These are phyloP conservation scores for Harpalus rubripes DNA, from an alignment of 2,888 invertebrate genomes.

Conservation along the genomic window DNA sequence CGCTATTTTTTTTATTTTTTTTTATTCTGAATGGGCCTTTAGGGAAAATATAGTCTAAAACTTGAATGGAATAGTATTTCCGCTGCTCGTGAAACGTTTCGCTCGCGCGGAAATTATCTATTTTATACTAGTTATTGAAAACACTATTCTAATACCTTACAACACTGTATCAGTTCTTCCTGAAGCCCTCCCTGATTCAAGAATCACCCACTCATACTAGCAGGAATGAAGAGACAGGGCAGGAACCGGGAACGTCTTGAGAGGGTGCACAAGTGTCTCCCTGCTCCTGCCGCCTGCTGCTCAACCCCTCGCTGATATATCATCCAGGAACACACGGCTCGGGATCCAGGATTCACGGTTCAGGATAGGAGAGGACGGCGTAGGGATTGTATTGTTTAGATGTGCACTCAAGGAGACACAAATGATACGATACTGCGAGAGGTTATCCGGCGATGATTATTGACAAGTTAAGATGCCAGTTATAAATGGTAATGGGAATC, in stretches of 20 bases:
- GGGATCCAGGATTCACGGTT: not conserved
- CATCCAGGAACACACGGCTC: not conserved
- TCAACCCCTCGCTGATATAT: not conserved
- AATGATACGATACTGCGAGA: too few species aligned
- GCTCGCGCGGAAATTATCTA: too few species aligned
- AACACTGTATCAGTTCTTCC: not conserved
- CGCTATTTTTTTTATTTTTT: too few species aligned
- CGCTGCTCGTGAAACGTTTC: too few species aligned
- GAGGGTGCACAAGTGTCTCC: not conserved
- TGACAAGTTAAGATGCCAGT: too few species aligned
- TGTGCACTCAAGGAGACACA: not conserved
- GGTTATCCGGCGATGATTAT: too few species aligned
- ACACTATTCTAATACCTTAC: not conserved
- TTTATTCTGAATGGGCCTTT: too few species aligned
- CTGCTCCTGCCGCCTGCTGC: not conserved
- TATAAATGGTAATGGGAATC: too few species aligned
- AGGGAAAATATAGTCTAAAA: too few species aligned
- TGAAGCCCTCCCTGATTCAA: not conserved
- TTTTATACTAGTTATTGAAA: too few species aligned
- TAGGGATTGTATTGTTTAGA: constrained; percentile 59
- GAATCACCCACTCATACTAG: not conserved
- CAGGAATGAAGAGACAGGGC: constrained; percentile 44
- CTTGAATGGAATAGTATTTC: too few species aligned
- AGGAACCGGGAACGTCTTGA: not conserved
- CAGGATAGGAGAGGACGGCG: not conserved